Base-by-base conservation (phyloP, 2,113 vertebrate species). In the Lophura nycthemera region DNA sequence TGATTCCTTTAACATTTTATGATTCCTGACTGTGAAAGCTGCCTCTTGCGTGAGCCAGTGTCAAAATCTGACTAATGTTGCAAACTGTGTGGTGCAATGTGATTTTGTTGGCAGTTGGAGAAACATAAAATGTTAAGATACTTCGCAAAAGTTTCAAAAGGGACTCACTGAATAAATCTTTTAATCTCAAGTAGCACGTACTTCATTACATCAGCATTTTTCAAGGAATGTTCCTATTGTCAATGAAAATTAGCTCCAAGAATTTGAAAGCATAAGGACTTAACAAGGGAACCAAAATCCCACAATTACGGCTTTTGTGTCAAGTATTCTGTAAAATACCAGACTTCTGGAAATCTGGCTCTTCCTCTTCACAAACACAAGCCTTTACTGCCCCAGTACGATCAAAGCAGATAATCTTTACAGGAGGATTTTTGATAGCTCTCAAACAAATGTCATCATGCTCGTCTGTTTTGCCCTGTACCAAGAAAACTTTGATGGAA, bases 61-160 rank as follows among this genome's bases (percentile, higher is more conserved):
- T 97, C 92, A 95, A 95, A 97, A 95, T 92, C 92, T 95, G 94
- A 95, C 90, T 97, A 96, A 97, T 96, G 93, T 94, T 96, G 94
- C 94, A 95, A 94, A 95, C 93, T 88, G 83, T 93, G 93, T 96
- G 96, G 96, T 94, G 95, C 94, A 95, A 97, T 90, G 92, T 81
- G 91, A 95, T 91, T 94, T 95, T 88, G 93, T 95, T 96, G 96
- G 96, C 96, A 97, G 93, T 88, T 79, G 56, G 93, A 97, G 94
- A 78, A 90, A 94, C 86, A 90, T 94, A 93, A 95, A 93, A 95
- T 78, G 83, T 90, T 94, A 93, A 93, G 88, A 89, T 91, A 90
- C 85, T 95, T 95, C 3, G 1, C 93, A 81, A 94, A 91, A 91
- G 90, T 90, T 95, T 94, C 70, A 86, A 75, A 88, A 91, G 95